Evolutionary conservation across 2,113 vertebrate species (phyloP), one percentile per base, ranked within the genome.

Genomic region (Elephas maximus): DNA sequence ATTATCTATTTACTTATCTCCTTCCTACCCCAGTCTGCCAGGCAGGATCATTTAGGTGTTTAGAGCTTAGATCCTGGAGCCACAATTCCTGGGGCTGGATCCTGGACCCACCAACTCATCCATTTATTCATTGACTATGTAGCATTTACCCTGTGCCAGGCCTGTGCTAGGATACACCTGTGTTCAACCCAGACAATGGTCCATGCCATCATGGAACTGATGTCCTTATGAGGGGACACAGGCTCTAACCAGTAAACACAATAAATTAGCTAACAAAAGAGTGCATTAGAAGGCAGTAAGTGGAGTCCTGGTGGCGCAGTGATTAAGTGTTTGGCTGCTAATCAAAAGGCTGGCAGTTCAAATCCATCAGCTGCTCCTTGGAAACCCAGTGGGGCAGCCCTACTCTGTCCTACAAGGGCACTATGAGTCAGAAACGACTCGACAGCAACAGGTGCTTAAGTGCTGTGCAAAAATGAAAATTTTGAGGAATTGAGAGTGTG

Each of bases 41-140:
- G 30, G 65, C 20, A 28, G 77, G 24, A 15, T 18, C 28, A 0
- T 37, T 57, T 28, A 30, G 60, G 63, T 17, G 15, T 24, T 28
- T 51, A 44, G 37, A 37, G 11, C 1, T 0, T 26, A 8, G 48
- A 12, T 71, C 44, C 21, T 5, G 7, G 53, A 83, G 5, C 37
- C 51, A 15, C 33, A 0, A 2, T 0, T 26, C 10, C 79, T 33
- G 18, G 8, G 44, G 2, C 0, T 33, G 51, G 15, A 6, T 41
- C 41, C 53, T 21, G 69, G 17, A 12, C 69, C 60, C 18, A 18
- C 53, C 21, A 17, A 1, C 12, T 26, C 45, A 48, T 0, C 9
- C 10, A 5, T 44, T 28, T 0, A 1, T 18, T 69, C 37, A 51
- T 14, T 11, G 37, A 77, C 69, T 20, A 3, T 12, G 17, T 26